A percentile compares a stretch with the other conserved stretches of the same genome.
Conservation (phyloP, 2,797 vertebrate species). For the Allobates femoralis region DNA sequence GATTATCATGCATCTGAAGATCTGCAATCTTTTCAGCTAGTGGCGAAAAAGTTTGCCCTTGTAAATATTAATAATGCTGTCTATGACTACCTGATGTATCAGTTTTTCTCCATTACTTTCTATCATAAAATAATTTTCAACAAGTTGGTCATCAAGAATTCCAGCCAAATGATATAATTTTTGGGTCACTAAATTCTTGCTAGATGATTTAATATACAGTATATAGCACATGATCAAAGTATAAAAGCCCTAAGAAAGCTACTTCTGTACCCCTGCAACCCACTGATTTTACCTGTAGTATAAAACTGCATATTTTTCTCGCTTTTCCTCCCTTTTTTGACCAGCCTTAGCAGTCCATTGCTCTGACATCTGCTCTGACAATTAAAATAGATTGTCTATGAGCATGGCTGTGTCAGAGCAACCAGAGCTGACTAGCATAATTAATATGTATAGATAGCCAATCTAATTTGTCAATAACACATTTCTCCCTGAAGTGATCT, state of each 20-base stretch:
- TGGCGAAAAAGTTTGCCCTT: too few relatives aligned
- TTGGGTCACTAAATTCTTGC: too few relatives aligned
- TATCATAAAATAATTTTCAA: too few relatives aligned
- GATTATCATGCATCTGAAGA: too few relatives aligned
- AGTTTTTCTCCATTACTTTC: too few relatives aligned
- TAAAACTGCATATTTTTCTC: not conserved
- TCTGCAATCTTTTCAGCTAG: too few relatives aligned
- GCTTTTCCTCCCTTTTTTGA: not conserved
- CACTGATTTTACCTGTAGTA: not conserved
- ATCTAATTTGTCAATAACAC: constrained; percentile 52
- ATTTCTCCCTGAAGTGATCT: constrained; percentile 45
- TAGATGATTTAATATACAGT: too few relatives aligned
- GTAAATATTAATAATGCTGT: too few relatives aligned
- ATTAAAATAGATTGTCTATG: constrained; percentile 46
- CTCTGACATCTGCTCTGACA: constrained; percentile 27
- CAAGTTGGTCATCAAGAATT: too few relatives aligned
- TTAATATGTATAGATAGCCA: constrained; percentile 47
- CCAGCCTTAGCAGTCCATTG: not conserved
- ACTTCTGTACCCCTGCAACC: not conserved
- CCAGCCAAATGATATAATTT: too few relatives aligned
- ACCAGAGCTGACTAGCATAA: constrained; percentile 36
- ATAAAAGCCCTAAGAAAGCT: not conserved
- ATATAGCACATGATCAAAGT: too few relatives aligned
- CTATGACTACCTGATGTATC: too few relatives aligned
- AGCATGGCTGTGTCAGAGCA: constrained; percentile 42